Evolutionary conservation across 2,888 invertebrate genomes (phyloP).

Genomic region (Nomada fucata): DNA sequence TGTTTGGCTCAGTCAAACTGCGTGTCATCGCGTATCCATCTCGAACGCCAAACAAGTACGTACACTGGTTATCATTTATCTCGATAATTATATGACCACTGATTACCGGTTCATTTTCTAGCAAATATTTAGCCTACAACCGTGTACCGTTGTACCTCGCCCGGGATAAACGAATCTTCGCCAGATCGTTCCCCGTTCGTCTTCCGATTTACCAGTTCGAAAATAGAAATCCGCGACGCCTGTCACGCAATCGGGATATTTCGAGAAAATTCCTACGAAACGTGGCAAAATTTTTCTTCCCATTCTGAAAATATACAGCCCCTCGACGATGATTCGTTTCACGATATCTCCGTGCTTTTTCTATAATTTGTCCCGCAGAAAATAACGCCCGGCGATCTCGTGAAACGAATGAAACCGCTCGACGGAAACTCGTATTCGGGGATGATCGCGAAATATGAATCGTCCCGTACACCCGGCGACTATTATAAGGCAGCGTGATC

Average conservation of each 20-base stretch:
- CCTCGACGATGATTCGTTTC: no score
- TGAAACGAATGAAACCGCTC: no score
- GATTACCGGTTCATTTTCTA: slow-evolving; percentile 56
- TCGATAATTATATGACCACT: slow-evolving; percentile 57
- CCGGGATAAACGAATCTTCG: neutral
- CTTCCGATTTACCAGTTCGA: neutral
- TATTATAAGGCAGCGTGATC: slow-evolving; percentile 49
- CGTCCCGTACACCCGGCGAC: neutral
- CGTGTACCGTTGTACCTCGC: neutral
- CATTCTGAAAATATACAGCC: no score
- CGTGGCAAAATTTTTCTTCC: no score
- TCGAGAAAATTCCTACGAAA: no score
- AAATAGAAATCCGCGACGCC: neutral
- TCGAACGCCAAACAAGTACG: slow-evolving; percentile 55
- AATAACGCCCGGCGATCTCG: no score
- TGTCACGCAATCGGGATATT: no score
- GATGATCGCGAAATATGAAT: neutral
- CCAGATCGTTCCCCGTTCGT: neutral
- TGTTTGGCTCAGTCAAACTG: slow-evolving; percentile 59
- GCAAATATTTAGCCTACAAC: slow-evolving; percentile 43
- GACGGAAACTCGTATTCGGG: no score
- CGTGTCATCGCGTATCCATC: slow-evolving; percentile 55
- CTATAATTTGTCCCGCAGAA: no score
- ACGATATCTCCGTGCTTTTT: no score
- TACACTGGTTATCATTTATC: slow-evolving; percentile 51